A percentile compares a stretch with the other conserved stretches of the same genome.
Evolutionary conservation across 2,797 vertebrate genomes (phyloP).

Genomic region (Hyperoplus lanceolatus): DNA sequence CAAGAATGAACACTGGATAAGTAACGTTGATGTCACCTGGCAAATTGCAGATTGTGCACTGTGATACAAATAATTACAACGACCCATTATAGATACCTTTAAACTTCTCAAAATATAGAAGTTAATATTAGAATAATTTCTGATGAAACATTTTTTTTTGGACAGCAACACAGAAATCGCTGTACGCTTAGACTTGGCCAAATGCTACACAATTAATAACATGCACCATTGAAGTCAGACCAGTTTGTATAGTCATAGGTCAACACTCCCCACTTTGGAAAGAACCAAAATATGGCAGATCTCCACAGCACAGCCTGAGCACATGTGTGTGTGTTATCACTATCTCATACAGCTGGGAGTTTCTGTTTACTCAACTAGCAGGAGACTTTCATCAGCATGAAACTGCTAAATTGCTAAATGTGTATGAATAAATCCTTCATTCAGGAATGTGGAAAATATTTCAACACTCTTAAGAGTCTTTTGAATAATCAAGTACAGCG

Average conservation of each 20-base stretch:
- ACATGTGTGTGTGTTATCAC: conserved; percentile 51
- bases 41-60: too few species aligned
- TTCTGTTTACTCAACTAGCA: conserved; percentile 49
- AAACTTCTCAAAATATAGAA: too few species aligned
- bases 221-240: not conserved
- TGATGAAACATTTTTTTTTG: too few species aligned
- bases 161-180: too few species aligned
- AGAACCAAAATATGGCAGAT: not conserved
- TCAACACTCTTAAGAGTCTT: conserved; percentile 11
- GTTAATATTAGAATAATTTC: too few species aligned
- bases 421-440: conserved; percentile 36
- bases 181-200: not conserved
- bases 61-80: too few species aligned
- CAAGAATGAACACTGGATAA: too few species aligned
- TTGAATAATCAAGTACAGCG: not conserved
- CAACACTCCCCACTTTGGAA: not conserved
- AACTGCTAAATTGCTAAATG: conserved; percentile 39
- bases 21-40: too few species aligned
- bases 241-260: not conserved
- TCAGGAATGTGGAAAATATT: conserved; percentile 32
- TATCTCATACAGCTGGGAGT: conserved; percentile 44
- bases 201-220: not conserved
- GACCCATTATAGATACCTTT: too few species aligned
- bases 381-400: conserved; percentile 23
- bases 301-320: not conserved